Conservation (phyloP, 2,113 vertebrate genomes). For the Conger conger region DNA sequence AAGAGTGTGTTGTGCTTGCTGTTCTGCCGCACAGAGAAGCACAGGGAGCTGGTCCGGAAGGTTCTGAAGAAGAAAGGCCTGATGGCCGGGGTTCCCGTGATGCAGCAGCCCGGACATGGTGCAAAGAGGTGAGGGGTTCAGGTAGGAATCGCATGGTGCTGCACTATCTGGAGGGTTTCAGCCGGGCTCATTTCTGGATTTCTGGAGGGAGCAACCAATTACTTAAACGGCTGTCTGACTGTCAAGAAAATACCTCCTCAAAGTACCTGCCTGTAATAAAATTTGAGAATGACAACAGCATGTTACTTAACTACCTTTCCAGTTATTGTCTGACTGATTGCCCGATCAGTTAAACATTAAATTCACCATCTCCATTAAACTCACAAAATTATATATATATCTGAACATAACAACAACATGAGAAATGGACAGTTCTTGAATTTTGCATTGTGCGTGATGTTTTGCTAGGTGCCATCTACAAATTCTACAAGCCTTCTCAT, state of each 20-base stretch:
- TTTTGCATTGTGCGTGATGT: too few relatives aligned
- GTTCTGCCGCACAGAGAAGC: slow-evolving; percentile 75
- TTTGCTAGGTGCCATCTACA: too few relatives aligned
- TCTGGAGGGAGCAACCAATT: background rate
- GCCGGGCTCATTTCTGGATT: background rate
- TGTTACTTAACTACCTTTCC: background rate
- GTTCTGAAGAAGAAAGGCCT: slow-evolving; percentile 85
- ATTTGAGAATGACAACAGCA: too few relatives aligned
- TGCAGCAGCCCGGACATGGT: slow-evolving; percentile 66
- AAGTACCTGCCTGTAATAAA: background rate
- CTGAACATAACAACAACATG: background rate
- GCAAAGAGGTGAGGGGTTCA: slow-evolving; percentile 77
- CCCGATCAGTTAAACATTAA: background rate
- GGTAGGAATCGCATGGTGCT: background rate
- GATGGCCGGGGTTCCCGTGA: slow-evolving; percentile 62
- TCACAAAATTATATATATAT: background rate
- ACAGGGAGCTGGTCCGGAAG: slow-evolving; percentile 83
- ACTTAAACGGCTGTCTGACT: background rate
- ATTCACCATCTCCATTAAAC: background rate
- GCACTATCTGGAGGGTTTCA: background rate
- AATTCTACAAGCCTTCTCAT: too few relatives aligned
- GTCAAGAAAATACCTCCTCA: background rate
- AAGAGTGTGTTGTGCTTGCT: background rate
- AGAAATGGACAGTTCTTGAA: background rate
- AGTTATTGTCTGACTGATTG: background rate